Evolutionary conservation across 1,140 invertebrate genomes (phyloP), one percentile per base, ranked within the genome.

Genomic region (Anoplophora glabripennis): DNA sequence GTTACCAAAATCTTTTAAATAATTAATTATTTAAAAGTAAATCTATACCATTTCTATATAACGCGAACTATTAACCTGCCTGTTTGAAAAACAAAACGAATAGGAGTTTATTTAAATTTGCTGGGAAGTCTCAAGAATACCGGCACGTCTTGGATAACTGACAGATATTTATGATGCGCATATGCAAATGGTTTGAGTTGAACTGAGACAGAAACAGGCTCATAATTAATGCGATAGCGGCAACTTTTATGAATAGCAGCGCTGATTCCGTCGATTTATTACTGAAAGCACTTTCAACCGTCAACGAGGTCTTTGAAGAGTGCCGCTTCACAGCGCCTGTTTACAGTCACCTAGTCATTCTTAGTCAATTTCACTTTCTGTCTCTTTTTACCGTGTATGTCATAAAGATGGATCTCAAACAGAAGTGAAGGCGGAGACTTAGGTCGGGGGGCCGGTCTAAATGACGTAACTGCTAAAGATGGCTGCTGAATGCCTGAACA

Each of bases 141-240:
- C 21, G 21, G 5, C 21, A 28, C 5, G 21, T 28, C 21, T 28
- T 28, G 5, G 46, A 63, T 63, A 63, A 63, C 61, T 59, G 61
- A 64, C 61, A 64, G 53, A 28, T 63, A 70, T 71, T 71, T 71
- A 71, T 69, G 67, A 68, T 62, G 57, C 47, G 61, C 69, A 69
- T 71, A 71, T 71, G 69, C 69, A 67, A 67, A 70, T 66, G 61
- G 67, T 65, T 64, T 59, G 60, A 67, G 59, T 36, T 60, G 54
- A 66, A 59, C 53, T 60, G 37, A 59, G 51, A 47, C 54, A 63
- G 62, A 63, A 67, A 65, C 68, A 58, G 68, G 67, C 55, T 70
- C 65, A 65, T 70, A 72, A 72, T 72, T 71, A 72, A 72, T 72
- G 69, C 68, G 65, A 72, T 71, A 72, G 69, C 71, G 71, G 69